These are phyloP conservation scores for Pampus argenteus DNA, from an alignment of 2,797 vertebrate species.

Conservation along the genomic window DNA sequence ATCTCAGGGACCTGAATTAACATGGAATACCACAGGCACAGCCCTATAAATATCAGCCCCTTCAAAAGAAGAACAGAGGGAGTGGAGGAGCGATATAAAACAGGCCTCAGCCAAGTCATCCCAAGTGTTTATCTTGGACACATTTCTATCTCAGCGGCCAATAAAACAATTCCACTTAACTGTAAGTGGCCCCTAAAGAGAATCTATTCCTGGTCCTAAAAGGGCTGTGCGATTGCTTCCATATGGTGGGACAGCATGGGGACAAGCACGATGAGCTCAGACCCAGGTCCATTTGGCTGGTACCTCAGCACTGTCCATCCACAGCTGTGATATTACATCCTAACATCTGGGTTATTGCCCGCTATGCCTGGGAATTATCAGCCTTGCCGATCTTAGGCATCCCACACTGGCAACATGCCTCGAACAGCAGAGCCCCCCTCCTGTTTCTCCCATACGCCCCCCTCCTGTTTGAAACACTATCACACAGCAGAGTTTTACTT, in stretches of 20 bases:
- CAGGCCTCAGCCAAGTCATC: conserved; percentile 87
- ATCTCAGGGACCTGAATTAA: conserved; percentile 92
- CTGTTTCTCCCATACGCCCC: conserved; percentile 70
- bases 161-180: conserved; percentile 99
- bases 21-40: conserved; percentile 91
- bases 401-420: conserved; percentile 91
- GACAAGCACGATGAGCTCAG: conserved; percentile 90
- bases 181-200: conserved; percentile 97
- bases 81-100: conserved; percentile 83
- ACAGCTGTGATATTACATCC: conserved; percentile 96
- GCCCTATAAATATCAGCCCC: conserved; percentile 94
- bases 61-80: conserved; percentile 86
- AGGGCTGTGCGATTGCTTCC: conserved; percentile 97
- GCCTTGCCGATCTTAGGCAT: conserved; percentile 94
- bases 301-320: conserved; percentile 90
- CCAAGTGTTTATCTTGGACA: conserved; percentile 99
- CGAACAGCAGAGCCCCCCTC: conserved; percentile 68
- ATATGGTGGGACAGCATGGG: conserved; percentile 99
- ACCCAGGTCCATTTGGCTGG: conserved; percentile 93
- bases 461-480: conserved; percentile 83
- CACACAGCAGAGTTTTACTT: conserved; percentile 83
- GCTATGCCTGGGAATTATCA: conserved; percentile 98
- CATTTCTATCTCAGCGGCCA: conserved; percentile 97
- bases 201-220: conserved; percentile 96
- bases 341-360: conserved; percentile 99